Percentiles rank a stretch among this genome's conserved stretches.
These are phyloP conservation scores for Neofelis nebulosa DNA, from an alignment of 2,113 vertebrate genomes.

Conservation along the genomic window DNA sequence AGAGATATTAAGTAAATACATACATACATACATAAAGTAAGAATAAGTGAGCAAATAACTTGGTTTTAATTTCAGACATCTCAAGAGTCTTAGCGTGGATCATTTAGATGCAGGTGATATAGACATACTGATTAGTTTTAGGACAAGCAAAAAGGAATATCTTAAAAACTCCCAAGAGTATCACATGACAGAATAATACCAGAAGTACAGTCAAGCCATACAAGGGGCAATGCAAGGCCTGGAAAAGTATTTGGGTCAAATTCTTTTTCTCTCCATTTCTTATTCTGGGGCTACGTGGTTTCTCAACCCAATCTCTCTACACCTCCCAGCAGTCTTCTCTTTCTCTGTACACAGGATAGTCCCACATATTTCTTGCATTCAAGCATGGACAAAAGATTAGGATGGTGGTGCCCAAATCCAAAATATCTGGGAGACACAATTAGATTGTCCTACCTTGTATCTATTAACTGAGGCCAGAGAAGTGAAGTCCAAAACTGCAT, in stretches of 20 bases:
- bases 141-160: neutral
- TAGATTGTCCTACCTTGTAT: neutral
- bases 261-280: neutral
- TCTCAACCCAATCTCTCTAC: neutral
- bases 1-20: neutral
- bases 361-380: neutral
- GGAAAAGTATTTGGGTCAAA: neutral
- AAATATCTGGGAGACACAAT: neutral
- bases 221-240: neutral
- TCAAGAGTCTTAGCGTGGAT: neutral
- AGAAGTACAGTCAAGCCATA: neutral
- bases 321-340: neutral
- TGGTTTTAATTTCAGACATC: slow-evolving; percentile 23
- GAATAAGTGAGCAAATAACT: neutral
- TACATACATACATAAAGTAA: neutral
- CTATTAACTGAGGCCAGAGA: neutral
- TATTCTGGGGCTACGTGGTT: neutral
- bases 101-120: neutral
- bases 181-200: neutral
- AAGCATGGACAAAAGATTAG: neutral
- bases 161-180: neutral
- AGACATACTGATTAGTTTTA: neutral
- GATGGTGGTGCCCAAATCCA: neutral
- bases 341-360: neutral
- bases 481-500: neutral